Evolutionary conservation across 2,113 vertebrate genomes (phyloP), one percentile per base, ranked within the genome.

Genomic region (Pseudopipra pipra): DNA sequence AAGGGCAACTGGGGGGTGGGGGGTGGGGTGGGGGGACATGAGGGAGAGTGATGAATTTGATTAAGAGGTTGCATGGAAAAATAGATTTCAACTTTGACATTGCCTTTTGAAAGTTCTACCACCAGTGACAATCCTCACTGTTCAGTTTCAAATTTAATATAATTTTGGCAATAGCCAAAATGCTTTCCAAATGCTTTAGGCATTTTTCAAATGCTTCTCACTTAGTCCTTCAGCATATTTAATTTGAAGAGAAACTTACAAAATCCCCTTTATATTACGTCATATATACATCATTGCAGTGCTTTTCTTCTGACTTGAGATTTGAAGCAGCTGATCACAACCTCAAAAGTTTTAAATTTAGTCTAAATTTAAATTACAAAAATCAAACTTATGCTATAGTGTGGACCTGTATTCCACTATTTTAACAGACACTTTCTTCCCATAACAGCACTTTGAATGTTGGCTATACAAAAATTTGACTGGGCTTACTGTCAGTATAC

Each of bases 311-410:
- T 79, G 33, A 75, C 78, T 94, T 93, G 33, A 87, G 41, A 66
- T 73, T 39, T 82, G 76, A 95, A 82, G 87, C 30, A 90, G 56
- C 31, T 65, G 58, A 71, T 82, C 58, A 74, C 27, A 89, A 52
- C 17, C 25, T 85, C 70, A 23, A 7, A 75, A 85, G 23, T 30
- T 83, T 80, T 54, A 56, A 84, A 92, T 15, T 63, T 18, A 52
- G 23, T 61, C 31, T 66, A 70, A 65, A 82, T 58, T 87, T 33
- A 81, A 6, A 23, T 89, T 68, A 81, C 20, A 89, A 75, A 82
- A 56, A 9, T 5, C 49, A 82, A 75, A 75, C 0, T 4, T 49
- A 49, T 27, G 23, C 39, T 85, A 35, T 21, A 54, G 28, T 8
- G 20, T 31, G 31, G 25, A 46, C 18, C 31, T 87, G 10, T 27